A percentile compares a stretch with the other conserved stretches of the same genome.
Conservation (phyloP, 2,113 vertebrate species). For the Xiphophorus maculatus region DNA sequence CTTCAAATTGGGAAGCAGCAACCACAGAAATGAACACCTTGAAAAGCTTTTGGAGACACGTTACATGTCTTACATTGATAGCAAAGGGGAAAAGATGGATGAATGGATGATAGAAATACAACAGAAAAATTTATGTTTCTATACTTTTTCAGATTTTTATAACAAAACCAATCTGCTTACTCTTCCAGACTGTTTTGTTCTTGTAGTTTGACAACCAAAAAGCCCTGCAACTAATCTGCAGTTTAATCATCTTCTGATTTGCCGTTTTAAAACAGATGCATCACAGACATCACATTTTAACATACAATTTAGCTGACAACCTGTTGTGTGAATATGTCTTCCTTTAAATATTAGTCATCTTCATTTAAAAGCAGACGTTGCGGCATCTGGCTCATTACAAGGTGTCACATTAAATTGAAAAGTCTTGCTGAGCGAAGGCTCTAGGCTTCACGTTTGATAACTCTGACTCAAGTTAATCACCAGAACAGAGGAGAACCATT, state of each 20-base stretch:
- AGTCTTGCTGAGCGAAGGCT: slow-evolving; percentile 16
- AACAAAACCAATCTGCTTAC: no score
- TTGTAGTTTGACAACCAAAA: background rate
- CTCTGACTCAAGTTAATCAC: slow-evolving; percentile 43
- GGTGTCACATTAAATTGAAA: slow-evolving; percentile 44
- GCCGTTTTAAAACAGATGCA: background rate
- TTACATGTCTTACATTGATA: background rate
- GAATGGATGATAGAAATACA: no score
- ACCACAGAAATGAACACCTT: background rate
- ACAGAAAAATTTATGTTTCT: no score
- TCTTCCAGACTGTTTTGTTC: background rate
- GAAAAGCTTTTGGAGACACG: background rate
- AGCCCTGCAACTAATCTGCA: background rate
- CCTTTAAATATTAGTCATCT: background rate
- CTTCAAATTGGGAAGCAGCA: background rate
- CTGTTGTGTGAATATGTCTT: background rate
- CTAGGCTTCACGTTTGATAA: slow-evolving; percentile 35
- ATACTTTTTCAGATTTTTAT: no score
- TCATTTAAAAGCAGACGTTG: slow-evolving; percentile 18
- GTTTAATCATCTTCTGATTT: background rate
- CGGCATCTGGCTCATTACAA: slow-evolving; percentile 30
- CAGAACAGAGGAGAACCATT: slow-evolving; percentile 33
- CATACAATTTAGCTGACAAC: background rate
- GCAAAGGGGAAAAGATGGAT: background rate
- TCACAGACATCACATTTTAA: background rate